Base-by-base conservation (phyloP, 2,797 vertebrate species). In the Chlorospingus flavigularis region DNA sequence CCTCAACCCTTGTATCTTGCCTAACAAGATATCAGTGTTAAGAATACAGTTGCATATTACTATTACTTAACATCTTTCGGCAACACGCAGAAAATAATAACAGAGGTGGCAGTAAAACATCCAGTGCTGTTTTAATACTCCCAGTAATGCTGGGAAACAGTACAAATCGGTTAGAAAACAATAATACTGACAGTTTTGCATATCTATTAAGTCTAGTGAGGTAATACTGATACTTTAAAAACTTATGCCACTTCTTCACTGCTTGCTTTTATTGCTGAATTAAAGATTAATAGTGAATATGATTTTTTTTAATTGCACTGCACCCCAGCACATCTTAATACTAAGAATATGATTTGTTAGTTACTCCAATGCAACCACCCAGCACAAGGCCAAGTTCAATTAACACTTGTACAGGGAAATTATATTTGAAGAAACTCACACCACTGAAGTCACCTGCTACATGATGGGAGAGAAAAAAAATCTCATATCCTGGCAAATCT, bases 251-350 rank as follows among this genome's bases (percentile, higher is more conserved):
- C 82, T 95, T 93, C 89, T 94, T 83, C 78, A 71, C 92, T 90
- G 87, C 78, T 96, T 86, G 73, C 43, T 97, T 96, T 98, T 98
- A 98, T 98, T 98, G 98, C 98, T 98, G 96, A 97, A 94, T 95
- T 97, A 89, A 95, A 79, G 72, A 73, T 88, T 92, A 96, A 96
- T 84, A 91, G 76, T 91, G 95, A 92, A 50, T 37, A 25, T 37
- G 39, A 51, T 60, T 83, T 57, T 31, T 61, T 80, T 60, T 2
- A 50, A 74, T 86, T 93, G 84, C 95, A 88, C 94, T 95, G 86
- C 76, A 89, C 76, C 72, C 81, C 88, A 96, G 82, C 94, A 90
- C 51, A 31, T 93, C 92, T 91, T 83, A 87, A 83, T 53, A 76
- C 71, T 82, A 91, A 73, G 86, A 80, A 82, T 62, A 70, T n/a